A percentile compares a stretch with the other conserved stretches of the same genome.
These are phyloP conservation scores for Campoplex capitator DNA, from an alignment of 2,888 invertebrate genomes.

Conservation along the genomic window DNA sequence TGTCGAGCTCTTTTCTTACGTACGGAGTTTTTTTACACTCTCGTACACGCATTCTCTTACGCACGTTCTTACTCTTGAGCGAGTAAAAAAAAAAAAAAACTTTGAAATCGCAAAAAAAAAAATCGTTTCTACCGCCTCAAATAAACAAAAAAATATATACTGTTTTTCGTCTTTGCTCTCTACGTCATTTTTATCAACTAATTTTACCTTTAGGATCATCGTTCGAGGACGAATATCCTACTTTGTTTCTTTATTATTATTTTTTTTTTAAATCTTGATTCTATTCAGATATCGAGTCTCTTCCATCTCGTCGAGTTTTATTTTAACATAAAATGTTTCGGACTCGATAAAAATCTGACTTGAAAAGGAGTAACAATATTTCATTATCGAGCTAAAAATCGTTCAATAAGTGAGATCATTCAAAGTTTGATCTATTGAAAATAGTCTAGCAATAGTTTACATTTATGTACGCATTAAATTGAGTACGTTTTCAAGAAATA, in stretches of 20 bases:
- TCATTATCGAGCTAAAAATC: background rate
- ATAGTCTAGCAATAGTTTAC: slow-evolving; percentile 9
- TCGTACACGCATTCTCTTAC: slow-evolving; percentile 29
- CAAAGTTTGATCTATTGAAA: slow-evolving; percentile 16
- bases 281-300: slow-evolving; percentile 14
- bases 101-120: background rate
- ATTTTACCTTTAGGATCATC: slow-evolving; percentile 3
- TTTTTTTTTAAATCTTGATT: background rate
- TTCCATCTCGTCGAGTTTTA: slow-evolving; percentile 6
- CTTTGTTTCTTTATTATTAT: background rate
- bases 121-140: slow-evolving; percentile 22
- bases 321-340: background rate
- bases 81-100: slow-evolving; percentile 11
- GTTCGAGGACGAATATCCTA: slow-evolving; percentile 11
- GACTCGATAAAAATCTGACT: background rate
- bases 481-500: background rate
- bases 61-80: slow-evolving; percentile 7
- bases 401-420: slow-evolving; percentile 26
- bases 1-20: slow-evolving; percentile 6
- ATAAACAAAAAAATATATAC: slow-evolving; percentile 47
- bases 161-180: slow-evolving; percentile 21
- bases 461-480: background rate
- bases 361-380: slow-evolving; percentile 1
- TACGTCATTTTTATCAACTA: slow-evolving; percentile 11
- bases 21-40: slow-evolving; percentile 39